Evolutionary conservation across 23 tunicate species (phyloP).

Genomic region (Trididemnum nubilum): DNA sequence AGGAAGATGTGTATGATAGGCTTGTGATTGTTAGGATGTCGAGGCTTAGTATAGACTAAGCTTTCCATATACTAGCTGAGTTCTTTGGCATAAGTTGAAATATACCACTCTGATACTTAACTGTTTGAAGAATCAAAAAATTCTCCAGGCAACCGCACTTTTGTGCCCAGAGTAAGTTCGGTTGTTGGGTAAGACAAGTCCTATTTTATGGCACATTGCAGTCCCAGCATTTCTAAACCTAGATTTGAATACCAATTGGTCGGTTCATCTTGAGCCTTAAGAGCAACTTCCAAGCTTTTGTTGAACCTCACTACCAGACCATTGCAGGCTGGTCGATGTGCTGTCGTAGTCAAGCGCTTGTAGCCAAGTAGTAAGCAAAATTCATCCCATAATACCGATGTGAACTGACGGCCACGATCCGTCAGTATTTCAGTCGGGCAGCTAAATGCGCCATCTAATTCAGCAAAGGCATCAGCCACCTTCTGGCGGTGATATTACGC

Average conservation of each 20-base stretch:
- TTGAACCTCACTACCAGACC: neutral
- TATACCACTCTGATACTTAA: no score
- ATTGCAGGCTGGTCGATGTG: neutral
- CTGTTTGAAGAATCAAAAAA: no score
- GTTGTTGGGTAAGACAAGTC: neutral
- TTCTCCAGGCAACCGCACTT: no score
- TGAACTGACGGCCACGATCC: neutral
- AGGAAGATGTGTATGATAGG: neutral
- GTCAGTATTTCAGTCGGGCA: neutral
- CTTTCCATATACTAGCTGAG: no score
- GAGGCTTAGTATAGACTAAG: no score
- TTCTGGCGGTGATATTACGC: no score
- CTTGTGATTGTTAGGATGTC: neutral
- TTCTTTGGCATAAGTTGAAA: no score
- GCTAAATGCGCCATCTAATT: neutral
- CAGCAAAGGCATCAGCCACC: no score
- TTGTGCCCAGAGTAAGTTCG: no score
- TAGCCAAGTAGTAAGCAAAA: neutral
- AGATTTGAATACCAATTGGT: neutral
- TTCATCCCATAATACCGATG: neutral
- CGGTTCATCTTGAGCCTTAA: neutral
- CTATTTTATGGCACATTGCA: neutral
- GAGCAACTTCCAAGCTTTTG: neutral
- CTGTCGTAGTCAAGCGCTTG: neutral
- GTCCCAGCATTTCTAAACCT: neutral